Base-by-base conservation (phyloP, 2,888 invertebrate genomes). In the Phasia obesa region DNA sequence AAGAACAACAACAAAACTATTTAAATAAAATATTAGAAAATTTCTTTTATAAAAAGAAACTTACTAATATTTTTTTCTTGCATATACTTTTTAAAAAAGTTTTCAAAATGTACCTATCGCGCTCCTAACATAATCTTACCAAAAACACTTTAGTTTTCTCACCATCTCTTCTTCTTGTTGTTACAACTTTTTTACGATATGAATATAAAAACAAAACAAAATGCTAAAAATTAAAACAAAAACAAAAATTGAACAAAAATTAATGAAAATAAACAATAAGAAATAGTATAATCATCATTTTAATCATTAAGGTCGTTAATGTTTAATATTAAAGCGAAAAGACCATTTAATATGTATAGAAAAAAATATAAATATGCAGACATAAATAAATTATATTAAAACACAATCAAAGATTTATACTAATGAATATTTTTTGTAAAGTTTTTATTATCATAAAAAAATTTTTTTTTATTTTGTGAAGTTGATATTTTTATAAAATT, bases 81-180 rank as follows among this genome's bases (percentile, higher is more conserved):
- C 59, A 77, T 57, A 60, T 38, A 64, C 21, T 67, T 79, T 73
- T 70, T 53, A 42, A 17, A 17, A 75, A 75, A 75, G 53, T 59
- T 65, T 57, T 25, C 38, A 59, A 27, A 38, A 49, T 9, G 25
- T 25, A 60, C 60, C 62, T 70, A 70, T 62, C 70, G 77, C 67
- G 79, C 73, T 67, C 73, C 60, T 67, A 62, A 74, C n/a, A n/a
- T n/a, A 60, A 47, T 53, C 44, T 53, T 53, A 67, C 73, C 42
- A 49, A 69, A 73, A 79, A 60, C 59, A 60, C 35, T 80, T n/a
- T n/a, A 74, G 79, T 80, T 80, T 74, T 74, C 77, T 80, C 73
- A 73, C 67, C 79, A 74, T 62, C 55, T 73, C 49, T 49, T 80
- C 79, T 80, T 80, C 67, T 67, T 80, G 73, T 80, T 79, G 73